Evolutionary conservation across 2,888 invertebrate genomes (phyloP), one percentile per base, ranked within the genome.

Genomic region (Crossocerus cetratus): DNA sequence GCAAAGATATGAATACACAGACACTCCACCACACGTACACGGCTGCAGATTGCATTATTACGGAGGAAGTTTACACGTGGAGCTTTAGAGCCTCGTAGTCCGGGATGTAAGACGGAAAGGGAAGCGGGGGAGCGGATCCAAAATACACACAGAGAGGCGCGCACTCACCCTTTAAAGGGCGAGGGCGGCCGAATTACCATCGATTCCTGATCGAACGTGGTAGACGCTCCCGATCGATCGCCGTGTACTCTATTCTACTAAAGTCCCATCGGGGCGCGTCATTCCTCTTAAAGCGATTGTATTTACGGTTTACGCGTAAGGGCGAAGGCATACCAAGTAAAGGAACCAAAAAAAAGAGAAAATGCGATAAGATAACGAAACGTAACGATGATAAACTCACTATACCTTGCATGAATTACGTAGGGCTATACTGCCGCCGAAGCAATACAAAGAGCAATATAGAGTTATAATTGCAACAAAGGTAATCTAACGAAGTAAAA

Each of bases 361-460:
- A 75, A 67, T 64, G 32, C 5, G 32, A 32, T 32, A 32, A 32
- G 32, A 32, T 32, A 32, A 32, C 32, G 32, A 32, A 32, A 32
- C 32, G 32, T 32, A 32, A 32, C 32, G 32, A 32, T 32, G 32
- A 32, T 32, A 32, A 32, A 32, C 32, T 32, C 32, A 74, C 54
- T 76, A 84, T 86, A 86, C 84, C 84, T 85, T 87, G 87, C 88
- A 88, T 89, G 87, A 86, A 32, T 74, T 87, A 87, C 81, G 86
- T 88, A 88, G 87, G 86, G 87, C 87, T 86, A 83, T 85, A 85
- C 86, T 84, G 87, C 86, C 86, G 82, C 81, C 81, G 83, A 87
- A 88, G 88, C 89, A 89, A 89, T 89, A 89, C 85, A 86, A 89
- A 88, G 86, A 89, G 89, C 89, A 89, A 88, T 88, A 89, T 90